Evolutionary conservation across 2,888 invertebrate species (phyloP), one percentile per base, ranked within the genome.

Genomic region (Orthosia incerta): DNA sequence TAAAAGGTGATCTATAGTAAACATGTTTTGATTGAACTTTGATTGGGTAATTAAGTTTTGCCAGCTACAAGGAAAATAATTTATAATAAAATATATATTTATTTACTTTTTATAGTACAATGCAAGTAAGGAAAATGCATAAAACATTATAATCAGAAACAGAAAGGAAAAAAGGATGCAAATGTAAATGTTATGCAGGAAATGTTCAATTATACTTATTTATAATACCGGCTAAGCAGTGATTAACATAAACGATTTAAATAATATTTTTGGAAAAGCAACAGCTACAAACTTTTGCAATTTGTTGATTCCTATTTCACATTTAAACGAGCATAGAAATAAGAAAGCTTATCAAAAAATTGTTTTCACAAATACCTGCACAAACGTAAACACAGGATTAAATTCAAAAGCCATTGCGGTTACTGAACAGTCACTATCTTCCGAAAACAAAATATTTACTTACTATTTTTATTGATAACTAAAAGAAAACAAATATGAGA

Each of bases 361-460:
- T 46, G 23, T 31, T 55, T 57, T 26, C 7, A 20, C 23, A 56
- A 48, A 53, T 56, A 81, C 80, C 80, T 84, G 81, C n/a, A 71
- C 67, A 75, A 68, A 84, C 48, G 67, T 84, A 84, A 84, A 81
- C 57, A 81, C 84, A 48, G 81, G 81, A 55, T 81, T 84, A 68
- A 80, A 81, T 59, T 80, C 64, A 57, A 80, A 66, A 45, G 76
- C 4, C 80, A 81, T 84, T 61, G 46, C 15, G 56, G 51, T 51
- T 62, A 59, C 16, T 79, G 39, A 51, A 69, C 46, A 18, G 57
- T 31, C n/a, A 71, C 56, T 64, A 51, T 68, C 53, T 73, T 67
- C 31, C 12, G 56, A 67, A 53, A 62, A 76, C 18, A 59, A 74
- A 56, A n/a, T 12, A 26, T 26, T 4, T 26, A 9, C 39, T 9